These are phyloP conservation scores for Python bivittatus DNA, from an alignment of 2,113 vertebrate species.

Conservation along the genomic window DNA sequence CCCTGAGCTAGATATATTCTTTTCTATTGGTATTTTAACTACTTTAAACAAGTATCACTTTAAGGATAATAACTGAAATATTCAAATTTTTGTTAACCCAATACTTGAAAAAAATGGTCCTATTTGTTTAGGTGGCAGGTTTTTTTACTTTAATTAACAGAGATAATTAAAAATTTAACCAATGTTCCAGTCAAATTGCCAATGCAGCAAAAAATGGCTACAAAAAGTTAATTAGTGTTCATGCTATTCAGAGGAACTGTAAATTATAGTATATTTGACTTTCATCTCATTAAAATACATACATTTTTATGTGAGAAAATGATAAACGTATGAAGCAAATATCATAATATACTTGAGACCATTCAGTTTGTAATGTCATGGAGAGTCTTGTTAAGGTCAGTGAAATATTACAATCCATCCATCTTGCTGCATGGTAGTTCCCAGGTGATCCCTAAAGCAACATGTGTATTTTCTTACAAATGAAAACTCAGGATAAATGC, in stretches of 20 bases:
- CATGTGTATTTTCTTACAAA: not conserved
- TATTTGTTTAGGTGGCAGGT: not conserved
- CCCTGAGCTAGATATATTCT: not conserved
- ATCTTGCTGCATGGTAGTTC: not conserved
- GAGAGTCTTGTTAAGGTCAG: not conserved
- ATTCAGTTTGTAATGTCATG: not conserved
- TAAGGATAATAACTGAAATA: not conserved
- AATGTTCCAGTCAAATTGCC: not conserved
- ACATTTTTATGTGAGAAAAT: not conserved
- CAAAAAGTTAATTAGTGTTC: conserved; percentile 11
- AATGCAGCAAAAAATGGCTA: conserved; percentile 8
- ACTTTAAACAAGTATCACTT: not conserved
- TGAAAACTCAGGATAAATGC: not conserved
- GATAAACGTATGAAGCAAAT: not conserved
- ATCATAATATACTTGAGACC: not conserved
- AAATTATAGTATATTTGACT: not conserved
- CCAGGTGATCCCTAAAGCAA: not conserved
- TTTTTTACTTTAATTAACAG: not conserved
- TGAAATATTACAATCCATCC: not conserved
- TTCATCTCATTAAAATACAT: not conserved
- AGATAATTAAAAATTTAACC: not conserved
- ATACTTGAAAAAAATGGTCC: not conserved
- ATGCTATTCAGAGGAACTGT: not conserved
- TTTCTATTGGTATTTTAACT: not conserved
- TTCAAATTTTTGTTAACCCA: not conserved